Base-by-base conservation (phyloP, 2,797 vertebrate species). In the Denticeps clupeoides region DNA sequence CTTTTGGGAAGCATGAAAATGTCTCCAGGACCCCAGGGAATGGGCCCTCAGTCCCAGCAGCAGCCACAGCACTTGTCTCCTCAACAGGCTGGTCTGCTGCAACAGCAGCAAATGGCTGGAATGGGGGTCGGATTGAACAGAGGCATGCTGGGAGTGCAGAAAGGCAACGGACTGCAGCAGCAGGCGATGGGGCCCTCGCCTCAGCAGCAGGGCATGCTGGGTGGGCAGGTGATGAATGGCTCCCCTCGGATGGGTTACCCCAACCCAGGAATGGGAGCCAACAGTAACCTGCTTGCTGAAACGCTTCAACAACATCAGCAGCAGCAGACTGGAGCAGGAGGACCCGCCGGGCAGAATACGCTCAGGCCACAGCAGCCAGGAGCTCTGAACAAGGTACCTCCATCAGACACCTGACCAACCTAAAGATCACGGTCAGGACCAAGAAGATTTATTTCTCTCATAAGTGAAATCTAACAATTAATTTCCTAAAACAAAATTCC, bases 221-320 rank as follows among this genome's bases (percentile, higher is more conserved):
- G 88, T 52, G 89, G 80, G 53, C 93, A 97, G 79, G 89, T 99
- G 77, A 87, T 99, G 86, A 99, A 99, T 15, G 95, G 95, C 70
- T 93, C 93, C 1, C 88, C 90, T 51, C 88, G 93, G 74, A 88
- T 94, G 72, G 84, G 86, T 0, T 97, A 93, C 44, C 70, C 87
- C 40, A 97, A 88, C 68, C 85, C 88, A 2, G 85, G 81, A 45
- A 88, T 98, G 81, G 79, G 86, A 11, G 77, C 68, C 57, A 82
- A 87, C 70, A 81, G 85, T 64, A 97, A 84, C 72, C 65, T 98
- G 66, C 58, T 97, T 73, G 83, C 90, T 5, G 93, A 99, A 58
- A 89, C 91, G 0, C 74, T 98, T 24, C 78, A 82, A 59, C 89
- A 87, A 19, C 88, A 94, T 71, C 86, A 89, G 60, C 28, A 29